These are phyloP conservation scores for Sesia bembeciformis DNA, from an alignment of 2,888 invertebrate species.

Conservation along the genomic window DNA sequence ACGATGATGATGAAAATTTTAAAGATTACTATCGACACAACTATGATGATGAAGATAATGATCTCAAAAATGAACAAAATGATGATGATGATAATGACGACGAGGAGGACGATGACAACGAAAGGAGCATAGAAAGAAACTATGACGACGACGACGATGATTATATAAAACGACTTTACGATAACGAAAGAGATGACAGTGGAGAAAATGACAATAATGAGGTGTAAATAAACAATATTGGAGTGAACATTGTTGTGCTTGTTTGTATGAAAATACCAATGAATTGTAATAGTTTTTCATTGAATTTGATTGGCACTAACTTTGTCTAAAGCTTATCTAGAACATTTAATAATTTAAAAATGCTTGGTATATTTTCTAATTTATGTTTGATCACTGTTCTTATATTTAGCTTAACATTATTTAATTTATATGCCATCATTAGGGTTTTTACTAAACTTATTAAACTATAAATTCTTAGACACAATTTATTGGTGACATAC, in stretches of 20 bases:
- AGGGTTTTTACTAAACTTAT: too few relatives aligned
- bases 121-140: constrained; percentile 34
- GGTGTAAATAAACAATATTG: too few relatives aligned
- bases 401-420: too few relatives aligned
- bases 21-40: constrained; percentile 21
- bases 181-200: not conserved
- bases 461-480: too few relatives aligned
- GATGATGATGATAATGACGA: constrained; percentile 22
- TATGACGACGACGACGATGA: constrained; percentile 13
- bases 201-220: constrained; percentile 4
- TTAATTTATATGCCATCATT: too few relatives aligned
- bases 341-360: not conserved
- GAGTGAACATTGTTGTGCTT: not conserved
- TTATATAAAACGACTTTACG: not conserved
- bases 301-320: not conserved
- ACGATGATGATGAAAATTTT: constrained; percentile 24
- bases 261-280: not conserved
- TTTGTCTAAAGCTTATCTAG: not conserved
- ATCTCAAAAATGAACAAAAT: constrained; percentile 19
- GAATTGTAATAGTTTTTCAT: too few relatives aligned
- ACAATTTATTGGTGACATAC: too few relatives aligned
- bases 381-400: not conserved
- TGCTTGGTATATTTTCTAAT: not conserved
- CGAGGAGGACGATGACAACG: constrained; percentile 35
- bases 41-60: constrained; percentile 18